Evolutionary conservation across 2,888 invertebrate species (phyloP).

Genomic region (Lampropteryx suffumata): DNA sequence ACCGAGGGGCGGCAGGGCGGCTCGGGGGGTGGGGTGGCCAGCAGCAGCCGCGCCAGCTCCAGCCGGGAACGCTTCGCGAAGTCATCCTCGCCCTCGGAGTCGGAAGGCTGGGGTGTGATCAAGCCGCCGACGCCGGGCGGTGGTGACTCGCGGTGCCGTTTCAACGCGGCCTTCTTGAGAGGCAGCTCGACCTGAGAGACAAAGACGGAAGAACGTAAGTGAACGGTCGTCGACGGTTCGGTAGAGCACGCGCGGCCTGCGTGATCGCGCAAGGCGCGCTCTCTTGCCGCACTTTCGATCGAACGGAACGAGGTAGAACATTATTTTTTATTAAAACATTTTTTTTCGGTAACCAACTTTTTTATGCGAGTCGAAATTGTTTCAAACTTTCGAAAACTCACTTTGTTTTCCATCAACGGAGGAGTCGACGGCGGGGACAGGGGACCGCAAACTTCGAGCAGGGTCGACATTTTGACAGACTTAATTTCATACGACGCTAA

Average conservation of each 20-base stretch:
- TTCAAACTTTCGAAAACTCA: constrained; percentile 60
- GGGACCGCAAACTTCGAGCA: constrained; percentile 77
- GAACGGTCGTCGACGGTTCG: constrained; percentile 67
- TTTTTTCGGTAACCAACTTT: constrained; percentile 22
- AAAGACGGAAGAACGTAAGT: constrained; percentile 71
- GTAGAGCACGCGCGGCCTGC: constrained; percentile 66
- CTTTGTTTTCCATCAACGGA: constrained; percentile 84
- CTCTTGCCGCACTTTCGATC: constrained; percentile 64
- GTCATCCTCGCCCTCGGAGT: constrained; percentile 89
- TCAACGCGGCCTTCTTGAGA: constrained; percentile 67
- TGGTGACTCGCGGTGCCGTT: constrained; percentile 62
- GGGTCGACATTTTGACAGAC: constrained; percentile 67
- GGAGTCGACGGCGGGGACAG: constrained; percentile 89
- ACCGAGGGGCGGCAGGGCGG: constrained; percentile 86
- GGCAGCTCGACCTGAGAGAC: constrained; percentile 74
- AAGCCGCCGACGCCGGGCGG: constrained; percentile 63
- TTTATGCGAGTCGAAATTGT: constrained; percentile 10
- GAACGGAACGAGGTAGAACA: constrained; percentile 55
- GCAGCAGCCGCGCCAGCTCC: constrained; percentile 80
- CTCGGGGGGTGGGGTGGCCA: constrained; percentile 83
- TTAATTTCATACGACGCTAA: constrained; percentile 64
- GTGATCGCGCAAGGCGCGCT: constrained; percentile 63
- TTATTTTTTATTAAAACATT: constrained; percentile 13
- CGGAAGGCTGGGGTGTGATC: constrained; percentile 93
- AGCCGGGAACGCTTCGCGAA: constrained; percentile 69